Evolutionary conservation across 2,888 invertebrate species (phyloP).

Genomic region (Lycophotia porphyrea): DNA sequence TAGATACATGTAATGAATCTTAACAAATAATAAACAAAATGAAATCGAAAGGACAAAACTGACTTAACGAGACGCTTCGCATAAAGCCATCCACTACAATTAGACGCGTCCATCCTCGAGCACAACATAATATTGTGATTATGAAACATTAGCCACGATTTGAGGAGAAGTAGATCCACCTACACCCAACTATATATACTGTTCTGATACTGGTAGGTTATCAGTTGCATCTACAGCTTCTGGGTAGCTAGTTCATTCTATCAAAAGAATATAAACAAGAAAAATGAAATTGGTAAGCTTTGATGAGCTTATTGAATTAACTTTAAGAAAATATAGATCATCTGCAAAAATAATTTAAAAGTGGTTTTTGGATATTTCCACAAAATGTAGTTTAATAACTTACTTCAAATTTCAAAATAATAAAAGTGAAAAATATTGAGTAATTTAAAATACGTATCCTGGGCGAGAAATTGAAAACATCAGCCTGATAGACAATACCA

Average conservation of each 20-base stretch:
- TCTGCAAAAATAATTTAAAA: background rate
- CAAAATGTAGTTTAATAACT: background rate
- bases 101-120: conserved; percentile 80
- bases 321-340: background rate
- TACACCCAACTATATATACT: conserved; percentile 84
- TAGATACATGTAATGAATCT: too few relatives aligned
- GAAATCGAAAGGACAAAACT: conserved; percentile 18
- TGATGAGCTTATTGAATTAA: background rate
- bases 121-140: conserved; percentile 77
- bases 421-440: background rate
- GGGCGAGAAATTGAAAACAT: background rate
- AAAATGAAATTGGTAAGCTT: conserved; percentile 83
- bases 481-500: background rate
- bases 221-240: conserved; percentile 79
- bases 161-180: conserved; percentile 83
- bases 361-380: too few relatives aligned
- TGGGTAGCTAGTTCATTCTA: conserved; percentile 67
- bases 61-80: conserved; percentile 57
- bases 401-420: background rate
- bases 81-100: conserved; percentile 80
- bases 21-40: background rate
- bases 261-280: conserved; percentile 42
- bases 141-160: conserved; percentile 82
- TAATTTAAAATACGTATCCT: background rate
- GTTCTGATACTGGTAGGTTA: conserved; percentile 76